Evolutionary conservation across 2,113 vertebrate genomes (phyloP).

Genomic region (Cnemophilus loriae): DNA sequence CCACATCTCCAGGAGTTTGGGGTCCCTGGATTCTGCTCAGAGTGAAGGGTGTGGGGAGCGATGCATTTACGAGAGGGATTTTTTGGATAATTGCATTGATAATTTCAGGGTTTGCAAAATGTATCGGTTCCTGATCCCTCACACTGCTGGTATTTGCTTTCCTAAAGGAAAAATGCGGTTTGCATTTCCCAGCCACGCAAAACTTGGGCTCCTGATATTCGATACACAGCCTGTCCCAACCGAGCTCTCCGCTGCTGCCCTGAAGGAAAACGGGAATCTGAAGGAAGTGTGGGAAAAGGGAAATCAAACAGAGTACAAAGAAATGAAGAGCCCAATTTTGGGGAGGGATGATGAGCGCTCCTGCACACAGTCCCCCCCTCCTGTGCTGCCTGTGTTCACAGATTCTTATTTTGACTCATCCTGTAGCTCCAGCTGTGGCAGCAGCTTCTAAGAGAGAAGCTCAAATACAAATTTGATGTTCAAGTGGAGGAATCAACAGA

Average conservation of each 20-base stretch:
- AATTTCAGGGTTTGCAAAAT: background rate
- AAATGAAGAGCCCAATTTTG: background rate
- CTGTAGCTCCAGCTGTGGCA: background rate
- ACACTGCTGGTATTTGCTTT: background rate
- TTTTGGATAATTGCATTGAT: background rate
- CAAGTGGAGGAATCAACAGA: constrained; percentile 18
- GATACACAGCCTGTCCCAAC: background rate
- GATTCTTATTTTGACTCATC: background rate
- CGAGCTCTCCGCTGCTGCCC: background rate
- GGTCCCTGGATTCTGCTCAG: background rate
- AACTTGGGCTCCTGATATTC: background rate
- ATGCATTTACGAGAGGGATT: background rate
- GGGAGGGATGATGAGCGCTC: background rate
- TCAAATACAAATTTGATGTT: background rate
- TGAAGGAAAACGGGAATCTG: background rate
- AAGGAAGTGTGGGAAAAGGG: background rate
- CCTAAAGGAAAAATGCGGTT: constrained; percentile 11
- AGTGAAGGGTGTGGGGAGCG: background rate
- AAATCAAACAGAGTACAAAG: constrained; percentile 20
- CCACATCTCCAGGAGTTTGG: background rate
- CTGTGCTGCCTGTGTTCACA: background rate
- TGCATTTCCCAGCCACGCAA: background rate
- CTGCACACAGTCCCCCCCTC: background rate
- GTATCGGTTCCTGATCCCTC: background rate
- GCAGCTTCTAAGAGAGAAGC: background rate